A percentile compares a stretch with the other conserved stretches of the same genome.
Evolutionary conservation across 2,888 invertebrate genomes (phyloP).

Genomic region (Lacanobia wlatinum): DNA sequence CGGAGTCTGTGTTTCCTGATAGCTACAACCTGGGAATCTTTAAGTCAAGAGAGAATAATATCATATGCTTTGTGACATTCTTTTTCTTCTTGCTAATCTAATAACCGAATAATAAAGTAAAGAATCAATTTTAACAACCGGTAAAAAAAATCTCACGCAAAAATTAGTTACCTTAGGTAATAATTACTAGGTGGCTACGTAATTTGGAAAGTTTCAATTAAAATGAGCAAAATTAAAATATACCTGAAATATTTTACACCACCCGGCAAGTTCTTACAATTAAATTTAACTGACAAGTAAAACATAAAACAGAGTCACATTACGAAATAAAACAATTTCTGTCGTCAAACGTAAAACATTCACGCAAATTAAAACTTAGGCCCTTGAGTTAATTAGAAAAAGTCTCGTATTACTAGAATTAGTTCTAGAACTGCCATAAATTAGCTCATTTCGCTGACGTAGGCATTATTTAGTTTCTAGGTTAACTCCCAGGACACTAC

Average conservation of each 20-base stretch:
- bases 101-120: too few relatives aligned
- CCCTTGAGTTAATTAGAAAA: constrained; percentile 48
- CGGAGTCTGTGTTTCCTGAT: too few relatives aligned
- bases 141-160: too few relatives aligned
- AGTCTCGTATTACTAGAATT: constrained; percentile 21
- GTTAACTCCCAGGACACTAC: constrained; percentile 27
- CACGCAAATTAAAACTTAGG: constrained; percentile 30
- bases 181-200: too few relatives aligned
- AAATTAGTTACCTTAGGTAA: too few relatives aligned
- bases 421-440: constrained; percentile 33
- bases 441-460: constrained; percentile 29
- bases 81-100: too few relatives aligned
- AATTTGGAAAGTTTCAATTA: background rate
- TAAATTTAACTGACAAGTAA: constrained; percentile 1
- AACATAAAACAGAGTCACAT: constrained; percentile 17
- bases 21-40: too few relatives aligned
- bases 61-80: too few relatives aligned
- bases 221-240: background rate
- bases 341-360: constrained; percentile 28
- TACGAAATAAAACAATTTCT: constrained; percentile 37
- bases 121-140: too few relatives aligned
- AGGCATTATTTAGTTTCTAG: constrained; percentile 38
- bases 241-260: background rate
- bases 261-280: background rate
- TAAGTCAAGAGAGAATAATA: too few relatives aligned